Evolutionary conservation across 1,140 invertebrate genomes (phyloP).

Genomic region (Meloidogyne floridensis): DNA sequence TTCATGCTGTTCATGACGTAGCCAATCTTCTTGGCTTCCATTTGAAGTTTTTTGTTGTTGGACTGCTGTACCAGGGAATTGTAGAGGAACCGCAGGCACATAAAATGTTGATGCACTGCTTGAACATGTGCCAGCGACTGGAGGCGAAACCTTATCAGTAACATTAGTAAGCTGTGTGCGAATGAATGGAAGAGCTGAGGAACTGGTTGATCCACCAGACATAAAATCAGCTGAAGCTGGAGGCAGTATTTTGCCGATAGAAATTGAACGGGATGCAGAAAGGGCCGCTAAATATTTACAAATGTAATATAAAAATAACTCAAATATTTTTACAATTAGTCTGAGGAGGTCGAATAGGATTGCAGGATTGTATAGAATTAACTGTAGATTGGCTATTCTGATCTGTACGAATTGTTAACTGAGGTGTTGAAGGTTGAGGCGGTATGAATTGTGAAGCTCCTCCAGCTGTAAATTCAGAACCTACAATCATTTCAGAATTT

Average conservation of each 20-base stretch:
- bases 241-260: slow-evolving; percentile 33
- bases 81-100: neutral
- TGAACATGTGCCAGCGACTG: neutral
- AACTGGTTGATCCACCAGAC: neutral
- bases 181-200: slow-evolving; percentile 20
- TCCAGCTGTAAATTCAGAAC: neutral
- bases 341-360: slow-evolving; percentile 15
- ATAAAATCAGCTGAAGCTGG: slow-evolving; percentile 3
- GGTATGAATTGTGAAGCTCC: neutral
- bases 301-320: neutral
- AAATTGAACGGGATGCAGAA: slow-evolving; percentile 22
- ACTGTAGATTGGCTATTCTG: slow-evolving; percentile 32
- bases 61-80: neutral
- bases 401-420: neutral
- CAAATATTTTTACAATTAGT: slow-evolving; percentile 6
- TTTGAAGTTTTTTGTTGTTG: neutral
- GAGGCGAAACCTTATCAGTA: slow-evolving; percentile 19
- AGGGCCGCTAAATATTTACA: neutral
- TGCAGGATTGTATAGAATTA: slow-evolving; percentile 45
- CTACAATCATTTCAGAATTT: slow-evolving; percentile 9
- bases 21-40: slow-evolving; percentile 31
- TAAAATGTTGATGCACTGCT: neutral
- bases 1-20: slow-evolving; percentile 33
- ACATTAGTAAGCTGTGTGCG: slow-evolving; percentile 4
- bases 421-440: slow-evolving; percentile 21